These are phyloP conservation scores for Nemoura dubitans DNA, from an alignment of 2,888 invertebrate genomes.

Conservation along the genomic window DNA sequence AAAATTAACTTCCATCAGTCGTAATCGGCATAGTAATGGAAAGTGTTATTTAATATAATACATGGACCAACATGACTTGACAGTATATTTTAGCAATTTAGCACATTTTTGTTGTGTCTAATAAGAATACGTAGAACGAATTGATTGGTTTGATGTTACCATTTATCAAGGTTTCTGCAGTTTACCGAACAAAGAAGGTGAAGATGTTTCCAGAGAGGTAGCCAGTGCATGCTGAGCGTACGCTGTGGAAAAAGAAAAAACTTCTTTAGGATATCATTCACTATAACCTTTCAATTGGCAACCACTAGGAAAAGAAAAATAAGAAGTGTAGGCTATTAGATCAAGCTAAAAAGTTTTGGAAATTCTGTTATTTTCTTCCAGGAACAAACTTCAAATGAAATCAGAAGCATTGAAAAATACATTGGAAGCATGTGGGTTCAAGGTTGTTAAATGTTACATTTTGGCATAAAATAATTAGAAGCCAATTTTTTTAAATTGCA, in stretches of 20 bases:
- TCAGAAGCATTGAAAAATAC: no score
- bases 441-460: no score
- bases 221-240: not conserved
- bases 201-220: not conserved
- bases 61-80: not conserved
- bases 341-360: no score
- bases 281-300: no score
- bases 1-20: not conserved
- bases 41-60: not conserved
- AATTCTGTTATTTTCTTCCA: no score
- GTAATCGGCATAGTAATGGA: not conserved
- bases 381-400: no score
- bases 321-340: no score
- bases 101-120: not conserved
- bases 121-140: not conserved
- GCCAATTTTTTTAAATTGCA: not conserved
- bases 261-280: no score
- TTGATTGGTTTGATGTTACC: not conserved
- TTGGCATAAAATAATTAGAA: not conserved
- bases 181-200: not conserved
- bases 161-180: not conserved
- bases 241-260: not conserved
- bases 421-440: no score
- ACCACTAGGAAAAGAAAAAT: no score
- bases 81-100: not conserved